Base-by-base conservation (phyloP, 2,888 invertebrate genomes). In the Ormyrus rosae region DNA sequence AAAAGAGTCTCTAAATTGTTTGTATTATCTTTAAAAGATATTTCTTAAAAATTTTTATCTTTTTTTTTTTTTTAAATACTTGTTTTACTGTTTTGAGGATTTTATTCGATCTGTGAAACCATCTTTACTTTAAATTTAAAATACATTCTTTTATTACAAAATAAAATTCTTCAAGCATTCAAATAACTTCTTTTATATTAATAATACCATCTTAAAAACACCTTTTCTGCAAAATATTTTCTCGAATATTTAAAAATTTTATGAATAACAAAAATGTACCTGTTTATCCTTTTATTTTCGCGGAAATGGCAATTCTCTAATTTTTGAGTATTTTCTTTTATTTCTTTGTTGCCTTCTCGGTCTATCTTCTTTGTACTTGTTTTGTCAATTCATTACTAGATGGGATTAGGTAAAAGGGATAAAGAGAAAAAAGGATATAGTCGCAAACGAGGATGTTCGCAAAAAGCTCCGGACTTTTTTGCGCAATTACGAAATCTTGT, bases 401-500 rank as follows among this genome's bases (percentile, higher is more conserved):
- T n/a, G 53, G 70, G 56, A 80, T 74, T 74, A 64, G 79, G 70
- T 19, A 63, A 64, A 69, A 56, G 67, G 55, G 55, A 61, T 68
- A 67, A 68, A 13, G 56, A 67, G 58, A 69, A 79, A 71, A 70
- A 65, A 55, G 65, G 50, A 6, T 45, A 34, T 11, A 60, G 13
- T 58, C 46, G 58, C 34, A 64, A 79, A 70, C 56, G 63, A 73
- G 68, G 56, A 73, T 48, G 63, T 68, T 63, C 45, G 56, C 55
- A 78, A 78, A 68, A 73, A 69, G 19, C 50, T n/a, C 46, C 46
- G 9, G n/a, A 13, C 6, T 65, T 60, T 75, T 77, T 64, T 58
- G 51, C 9, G 55, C 61, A 76, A 63, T 72, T 77, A 73, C 51
- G 13, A 80, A 76, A 72, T 72, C 68, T 55, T 53, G 63, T 77